These are phyloP conservation scores for Brachionichthys hirsutus DNA, from an alignment of 2,113 vertebrate genomes.

Conservation along the genomic window DNA sequence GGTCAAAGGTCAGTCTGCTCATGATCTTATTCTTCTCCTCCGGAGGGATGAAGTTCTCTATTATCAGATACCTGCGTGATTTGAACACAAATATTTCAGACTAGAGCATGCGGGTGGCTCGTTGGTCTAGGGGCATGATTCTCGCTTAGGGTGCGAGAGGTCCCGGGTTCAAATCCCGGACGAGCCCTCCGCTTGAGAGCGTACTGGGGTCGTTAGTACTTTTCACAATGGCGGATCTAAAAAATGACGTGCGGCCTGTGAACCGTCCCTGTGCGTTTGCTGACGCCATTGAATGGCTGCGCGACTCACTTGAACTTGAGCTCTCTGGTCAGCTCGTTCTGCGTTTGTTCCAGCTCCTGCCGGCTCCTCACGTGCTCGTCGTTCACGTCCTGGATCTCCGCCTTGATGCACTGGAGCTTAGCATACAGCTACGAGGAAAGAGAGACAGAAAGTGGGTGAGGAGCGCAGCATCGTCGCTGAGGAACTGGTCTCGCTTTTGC, in stretches of 20 bases:
- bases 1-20: constrained; percentile 92
- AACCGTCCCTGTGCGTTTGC: background rate
- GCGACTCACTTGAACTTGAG: constrained; percentile 95
- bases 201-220: too few species aligned
- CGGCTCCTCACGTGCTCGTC: constrained; percentile 93
- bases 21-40: constrained; percentile 99
- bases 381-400: constrained; percentile 95
- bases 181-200: too few species aligned
- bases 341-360: constrained; percentile 95
- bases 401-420: constrained; percentile 96
- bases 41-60: constrained; percentile 98
- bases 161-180: constrained; percentile 70
- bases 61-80: constrained; percentile 93
- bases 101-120: too few species aligned
- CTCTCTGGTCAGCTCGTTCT: constrained; percentile 96
- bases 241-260: too few species aligned
- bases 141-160: constrained; percentile 77
- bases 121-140: constrained; percentile 66
- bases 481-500: constrained; percentile 30
- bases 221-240: too few species aligned
- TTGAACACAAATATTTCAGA: background rate
- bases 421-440: constrained; percentile 83
- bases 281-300: constrained; percentile 61
- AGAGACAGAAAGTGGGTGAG: constrained; percentile 15
- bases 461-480: constrained; percentile 18